Evolutionary conservation across 2,113 vertebrate species (phyloP).

Genomic region (Ancistrus triradiatus): DNA sequence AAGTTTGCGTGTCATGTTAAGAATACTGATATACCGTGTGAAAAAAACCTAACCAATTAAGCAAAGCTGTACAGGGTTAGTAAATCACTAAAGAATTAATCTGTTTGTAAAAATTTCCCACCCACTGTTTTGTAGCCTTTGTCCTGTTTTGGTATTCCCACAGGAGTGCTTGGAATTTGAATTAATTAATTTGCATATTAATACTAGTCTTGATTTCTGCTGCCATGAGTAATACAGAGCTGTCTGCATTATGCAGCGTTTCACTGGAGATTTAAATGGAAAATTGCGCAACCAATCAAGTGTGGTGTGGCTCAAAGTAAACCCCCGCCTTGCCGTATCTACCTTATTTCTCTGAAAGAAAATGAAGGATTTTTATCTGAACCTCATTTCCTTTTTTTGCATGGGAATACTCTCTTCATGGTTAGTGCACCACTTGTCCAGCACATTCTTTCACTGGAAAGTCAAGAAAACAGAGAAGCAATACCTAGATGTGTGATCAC

Average conservation of each 20-base stretch:
- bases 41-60: constrained; percentile 15
- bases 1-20: too few species aligned
- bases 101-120: constrained; percentile 12
- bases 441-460: too few species aligned
- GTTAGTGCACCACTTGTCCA: too few species aligned
- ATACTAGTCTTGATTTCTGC: not conserved
- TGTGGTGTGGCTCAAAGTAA: not conserved
- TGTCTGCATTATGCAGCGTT: constrained; percentile 9
- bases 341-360: too few species aligned
- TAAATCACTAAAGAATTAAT: constrained; percentile 15
- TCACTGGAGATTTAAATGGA: not conserved
- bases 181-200: constrained; percentile 26
- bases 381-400: too few species aligned
- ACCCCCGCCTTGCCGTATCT: too few species aligned
- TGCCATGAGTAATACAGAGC: not conserved
- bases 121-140: constrained; percentile 7
- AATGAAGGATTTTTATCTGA: too few species aligned
- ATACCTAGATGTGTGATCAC: too few species aligned
- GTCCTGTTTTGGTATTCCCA: constrained; percentile 21
- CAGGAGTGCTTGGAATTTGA: constrained; percentile 6
- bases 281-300: not conserved
- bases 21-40: too few species aligned
- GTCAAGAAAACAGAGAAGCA: too few species aligned
- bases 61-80: constrained; percentile 7
- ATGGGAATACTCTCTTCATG: too few species aligned